phyloP scores from a whole-genome alignment of 2,797 vertebrate genomes.

The Hoplostethus atlanticus region DNA sequence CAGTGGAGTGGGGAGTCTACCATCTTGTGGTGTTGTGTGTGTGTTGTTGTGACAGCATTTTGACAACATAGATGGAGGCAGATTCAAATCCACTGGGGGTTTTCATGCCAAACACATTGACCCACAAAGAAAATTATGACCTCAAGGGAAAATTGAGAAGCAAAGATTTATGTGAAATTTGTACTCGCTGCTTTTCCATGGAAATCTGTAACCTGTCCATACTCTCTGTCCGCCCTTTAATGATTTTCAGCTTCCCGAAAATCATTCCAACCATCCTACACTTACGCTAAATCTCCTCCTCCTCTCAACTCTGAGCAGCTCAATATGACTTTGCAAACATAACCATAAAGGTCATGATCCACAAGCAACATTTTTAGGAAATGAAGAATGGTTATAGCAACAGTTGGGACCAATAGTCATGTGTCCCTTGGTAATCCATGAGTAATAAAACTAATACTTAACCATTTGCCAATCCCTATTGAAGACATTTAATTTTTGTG shows the following conservation, averaged over 20 bases:
- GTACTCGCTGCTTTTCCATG: not conserved
- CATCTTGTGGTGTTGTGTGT: too few relatives aligned
- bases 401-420: conserved; percentile 14
- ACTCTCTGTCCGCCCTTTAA: conserved; percentile 19
- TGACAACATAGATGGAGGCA: too few relatives aligned
- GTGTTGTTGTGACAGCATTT: too few relatives aligned
- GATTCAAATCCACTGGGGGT: not conserved
- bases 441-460: conserved; percentile 18
- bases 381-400: conserved; percentile 8
- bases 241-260: conserved; percentile 34
- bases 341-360: conserved; percentile 8
- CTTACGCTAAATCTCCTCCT: conserved; percentile 19
- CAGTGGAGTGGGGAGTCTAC: too few relatives aligned
- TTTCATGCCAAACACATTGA: not conserved
- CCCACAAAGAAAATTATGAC: not conserved
- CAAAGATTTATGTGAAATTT: not conserved
- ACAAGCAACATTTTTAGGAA: not conserved
- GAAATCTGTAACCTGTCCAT: conserved; percentile 26
- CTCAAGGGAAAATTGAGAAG: not conserved
- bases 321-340: not conserved
- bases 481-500: conserved; percentile 17
- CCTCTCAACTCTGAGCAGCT: conserved; percentile 12
- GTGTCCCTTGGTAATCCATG: conserved; percentile 5
- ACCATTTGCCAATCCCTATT: conserved; percentile 5
- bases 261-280: conserved; percentile 8